phyloP scores from a whole-genome alignment of 2,797 vertebrate species.

The Lepidocolaptes lacrymiger region DNA sequence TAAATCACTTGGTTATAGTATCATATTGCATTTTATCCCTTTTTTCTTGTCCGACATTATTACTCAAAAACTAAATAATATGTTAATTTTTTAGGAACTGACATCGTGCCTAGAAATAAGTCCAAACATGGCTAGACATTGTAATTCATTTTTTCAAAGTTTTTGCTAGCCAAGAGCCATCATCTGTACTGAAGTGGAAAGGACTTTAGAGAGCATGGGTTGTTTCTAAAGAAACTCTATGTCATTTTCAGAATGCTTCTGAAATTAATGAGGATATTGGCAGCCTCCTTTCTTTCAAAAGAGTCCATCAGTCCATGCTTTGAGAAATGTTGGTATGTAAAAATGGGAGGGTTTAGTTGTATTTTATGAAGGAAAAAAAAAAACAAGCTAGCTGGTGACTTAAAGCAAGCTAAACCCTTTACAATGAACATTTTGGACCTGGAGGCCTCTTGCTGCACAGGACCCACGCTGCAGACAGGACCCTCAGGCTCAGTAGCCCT shows the following conservation, averaged over 20 bases:
- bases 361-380: not conserved
- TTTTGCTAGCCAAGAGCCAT: constrained; percentile 26
- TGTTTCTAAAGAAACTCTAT: not conserved
- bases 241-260: not conserved
- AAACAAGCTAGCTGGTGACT: not conserved
- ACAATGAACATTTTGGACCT: not conserved
- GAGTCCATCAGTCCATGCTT: not conserved
- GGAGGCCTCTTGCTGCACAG: not conserved
- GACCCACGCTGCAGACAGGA: not conserved
- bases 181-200: not conserved
- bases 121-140: constrained; percentile 65
- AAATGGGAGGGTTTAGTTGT: not conserved
- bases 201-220: not conserved
- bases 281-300: not conserved
- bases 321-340: not conserved
- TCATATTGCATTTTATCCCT: not conserved
- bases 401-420: not conserved
- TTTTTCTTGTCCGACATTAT: constrained; percentile 53
- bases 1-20: not conserved
- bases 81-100: constrained; percentile 49
- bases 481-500: not conserved
- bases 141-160: constrained; percentile 38
- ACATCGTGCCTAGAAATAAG: constrained; percentile 55
- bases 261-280: not conserved
- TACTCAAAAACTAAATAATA: constrained; percentile 62